A percentile compares a stretch with the other conserved stretches of the same genome.
Evolutionary conservation across 30 jellyfish, hydroid and myxozoan genomes (phyloP).

Genomic region (Sanderia malayensis): DNA sequence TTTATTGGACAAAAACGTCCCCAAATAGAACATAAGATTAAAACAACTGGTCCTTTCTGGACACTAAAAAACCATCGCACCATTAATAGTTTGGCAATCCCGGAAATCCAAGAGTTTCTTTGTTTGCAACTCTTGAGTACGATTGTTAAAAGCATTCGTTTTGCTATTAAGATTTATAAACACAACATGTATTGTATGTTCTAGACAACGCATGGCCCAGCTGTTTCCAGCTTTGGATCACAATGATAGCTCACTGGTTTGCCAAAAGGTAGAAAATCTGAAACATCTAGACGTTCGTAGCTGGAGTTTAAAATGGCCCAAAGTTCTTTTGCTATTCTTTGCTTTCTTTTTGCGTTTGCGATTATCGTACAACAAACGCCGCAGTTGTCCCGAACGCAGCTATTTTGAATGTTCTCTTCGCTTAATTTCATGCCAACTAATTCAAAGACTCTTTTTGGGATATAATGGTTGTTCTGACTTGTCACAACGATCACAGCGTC

Average conservation of each 20-base stretch:
- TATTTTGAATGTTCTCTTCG: conserved; percentile 19
- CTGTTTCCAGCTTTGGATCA: conserved; percentile 82
- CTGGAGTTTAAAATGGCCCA: conserved; percentile 67
- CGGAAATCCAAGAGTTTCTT: too few species aligned
- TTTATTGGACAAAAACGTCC: not conserved
- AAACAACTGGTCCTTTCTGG: not conserved
- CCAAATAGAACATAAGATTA: not conserved
- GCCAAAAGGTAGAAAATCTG: conserved; percentile 76
- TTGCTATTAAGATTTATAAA: too few species aligned
- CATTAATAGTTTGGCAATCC: too few species aligned
- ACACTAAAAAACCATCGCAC: not conserved
- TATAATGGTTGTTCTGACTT: conserved; percentile 27
- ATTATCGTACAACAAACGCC: conserved; percentile 60
- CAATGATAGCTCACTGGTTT: conserved; percentile 50
- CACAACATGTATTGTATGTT: too few species aligned
- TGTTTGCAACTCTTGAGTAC: not conserved
- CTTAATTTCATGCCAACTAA: conserved; percentile 45
- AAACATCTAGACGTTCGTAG: conserved; percentile 61
- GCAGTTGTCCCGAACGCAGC: conserved; percentile 72
- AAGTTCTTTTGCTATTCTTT: conserved; percentile 73
- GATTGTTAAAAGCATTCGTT: not conserved
- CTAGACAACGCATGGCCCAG: conserved; percentile 84
- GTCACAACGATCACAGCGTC: conserved; percentile 66
- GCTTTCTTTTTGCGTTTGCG: conserved; percentile 60
- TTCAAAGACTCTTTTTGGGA: conserved; percentile 49